Evolutionary conservation across 2,113 vertebrate species (phyloP).

Genomic region (Vidua chalybeata): DNA sequence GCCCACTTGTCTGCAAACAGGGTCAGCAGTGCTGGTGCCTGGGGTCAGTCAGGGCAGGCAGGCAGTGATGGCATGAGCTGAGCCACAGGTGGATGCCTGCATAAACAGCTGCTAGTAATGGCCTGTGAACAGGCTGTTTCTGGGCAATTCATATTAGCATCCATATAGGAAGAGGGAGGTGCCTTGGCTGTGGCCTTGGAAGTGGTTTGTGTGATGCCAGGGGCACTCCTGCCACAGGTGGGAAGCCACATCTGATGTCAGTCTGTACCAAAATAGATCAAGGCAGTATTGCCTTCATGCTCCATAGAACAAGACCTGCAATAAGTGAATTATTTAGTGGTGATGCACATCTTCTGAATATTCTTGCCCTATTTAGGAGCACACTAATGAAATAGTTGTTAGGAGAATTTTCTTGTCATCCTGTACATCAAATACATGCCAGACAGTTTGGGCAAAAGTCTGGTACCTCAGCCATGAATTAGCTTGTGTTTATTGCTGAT

Average conservation of each 20-base stretch:
- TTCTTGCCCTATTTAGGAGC: conserved; percentile 13
- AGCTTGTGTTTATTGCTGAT: neutral
- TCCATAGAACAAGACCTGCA: neutral
- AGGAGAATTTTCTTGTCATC: neutral
- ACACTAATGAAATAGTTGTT: neutral
- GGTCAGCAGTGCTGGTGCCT: neutral
- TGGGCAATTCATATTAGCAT: neutral
- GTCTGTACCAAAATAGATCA: neutral
- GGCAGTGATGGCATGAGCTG: neutral
- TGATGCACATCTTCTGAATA: conserved; percentile 34
- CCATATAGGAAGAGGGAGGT: neutral
- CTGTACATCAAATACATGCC: neutral
- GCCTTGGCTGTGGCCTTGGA: neutral
- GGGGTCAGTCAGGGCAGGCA: neutral
- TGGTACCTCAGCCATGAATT: neutral
- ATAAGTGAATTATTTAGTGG: conserved; percentile 30
- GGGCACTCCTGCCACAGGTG: neutral
- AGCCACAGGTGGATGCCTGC: neutral
- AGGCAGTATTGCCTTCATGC: neutral
- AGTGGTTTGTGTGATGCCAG: conserved; percentile 14
- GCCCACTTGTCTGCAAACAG: neutral
- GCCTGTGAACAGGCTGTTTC: neutral
- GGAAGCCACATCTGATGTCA: neutral
- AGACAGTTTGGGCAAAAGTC: neutral
- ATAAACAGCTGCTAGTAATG: neutral